These are phyloP conservation scores for Poecilia velifera DNA, from an alignment of 2,797 vertebrate species.

Conservation along the genomic window DNA sequence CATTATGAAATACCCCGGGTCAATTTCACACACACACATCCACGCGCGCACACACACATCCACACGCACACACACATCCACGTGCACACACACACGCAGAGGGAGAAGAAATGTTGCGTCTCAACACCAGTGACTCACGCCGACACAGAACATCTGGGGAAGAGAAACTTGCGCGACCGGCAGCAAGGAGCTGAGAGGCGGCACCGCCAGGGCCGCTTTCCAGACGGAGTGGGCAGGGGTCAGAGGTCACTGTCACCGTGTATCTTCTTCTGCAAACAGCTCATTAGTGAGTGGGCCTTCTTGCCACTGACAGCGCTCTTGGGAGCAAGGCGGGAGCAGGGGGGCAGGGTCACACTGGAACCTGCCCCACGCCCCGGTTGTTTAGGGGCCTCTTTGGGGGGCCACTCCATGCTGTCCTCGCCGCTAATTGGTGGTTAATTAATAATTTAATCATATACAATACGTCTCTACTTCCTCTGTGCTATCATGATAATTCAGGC, in stretches of 20 bases:
- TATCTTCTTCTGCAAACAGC: slow-evolving; percentile 83
- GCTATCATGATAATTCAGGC: background rate
- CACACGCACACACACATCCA: slow-evolving; percentile 13
- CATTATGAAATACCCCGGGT: slow-evolving; percentile 49
- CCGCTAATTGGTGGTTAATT: slow-evolving; percentile 81
- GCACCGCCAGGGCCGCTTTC: slow-evolving; percentile 59
- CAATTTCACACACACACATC: slow-evolving; percentile 34
- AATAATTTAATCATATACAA: slow-evolving; percentile 83
- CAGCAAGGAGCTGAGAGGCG: slow-evolving; percentile 30
- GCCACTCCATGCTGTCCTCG: slow-evolving; percentile 47
- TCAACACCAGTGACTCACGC: slow-evolving; percentile 17
- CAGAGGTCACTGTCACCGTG: slow-evolving; percentile 80
- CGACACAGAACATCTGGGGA: slow-evolving; percentile 12
- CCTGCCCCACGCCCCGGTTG: slow-evolving; percentile 78
- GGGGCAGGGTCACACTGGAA: slow-evolving; percentile 57
- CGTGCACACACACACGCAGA: background rate
- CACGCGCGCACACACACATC: slow-evolving; percentile 2
- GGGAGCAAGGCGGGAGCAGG: slow-evolving; percentile 50
- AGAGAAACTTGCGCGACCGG: slow-evolving; percentile 47
- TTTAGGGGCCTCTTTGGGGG: slow-evolving; percentile 77
- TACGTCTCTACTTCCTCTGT: slow-evolving; percentile 70
- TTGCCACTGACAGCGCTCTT: slow-evolving; percentile 71
- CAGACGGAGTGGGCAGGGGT: slow-evolving; percentile 76
- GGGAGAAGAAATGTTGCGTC: slow-evolving; percentile 8
- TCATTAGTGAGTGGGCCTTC: slow-evolving; percentile 83